Base-by-base conservation (phyloP, 2,113 vertebrate species). In the Xerus inauris region DNA sequence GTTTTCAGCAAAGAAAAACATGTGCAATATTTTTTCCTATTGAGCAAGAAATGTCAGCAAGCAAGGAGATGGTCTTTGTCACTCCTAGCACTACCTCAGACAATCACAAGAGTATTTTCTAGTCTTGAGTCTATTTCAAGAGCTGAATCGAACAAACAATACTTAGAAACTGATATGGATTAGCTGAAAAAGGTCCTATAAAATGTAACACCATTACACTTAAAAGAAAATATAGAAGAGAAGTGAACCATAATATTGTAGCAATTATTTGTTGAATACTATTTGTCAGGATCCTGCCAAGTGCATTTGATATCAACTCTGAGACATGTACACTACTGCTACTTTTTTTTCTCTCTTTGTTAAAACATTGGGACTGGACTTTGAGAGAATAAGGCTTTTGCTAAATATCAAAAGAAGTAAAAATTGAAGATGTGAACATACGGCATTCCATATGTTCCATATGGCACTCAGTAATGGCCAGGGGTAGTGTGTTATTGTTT, bases 71-170 rank as follows among this genome's bases (percentile, higher is more conserved):
- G 80, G 26, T 3, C 0, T 49, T 77, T 77, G 26, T 49, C 54
- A 77, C 59, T 59, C 11, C 13, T 64, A 57, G 14, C 22, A 47
- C 6, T 38, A 59, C 11, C 47, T 80, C 35, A 5, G 17, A 69
- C 28, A 35, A 10, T 84, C 69, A 80, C 4, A 69, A 69, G 30
- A 57, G 19, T 65, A 40, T 7, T 59, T 72, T 72, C 45, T 65
- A 85, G 40, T 13, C n/a, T 86, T 88, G 30, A 62, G 20, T 80
- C 47, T 87, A 72, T 51, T 94, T 94, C 62, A 87, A 49, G 64
- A 71, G 65, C 9, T 47, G 47, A 67, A 82, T 8, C 86, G 42
- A 82, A 72, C 4, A 59, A 71, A 77, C 12, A n/a, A 71, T n/a
- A 49, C 45, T 62, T 89, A 51, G 32, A 89, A 32, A 80, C 24